Conservation (phyloP, 2,113 vertebrate species). For the Scophthalmus maximus region DNA sequence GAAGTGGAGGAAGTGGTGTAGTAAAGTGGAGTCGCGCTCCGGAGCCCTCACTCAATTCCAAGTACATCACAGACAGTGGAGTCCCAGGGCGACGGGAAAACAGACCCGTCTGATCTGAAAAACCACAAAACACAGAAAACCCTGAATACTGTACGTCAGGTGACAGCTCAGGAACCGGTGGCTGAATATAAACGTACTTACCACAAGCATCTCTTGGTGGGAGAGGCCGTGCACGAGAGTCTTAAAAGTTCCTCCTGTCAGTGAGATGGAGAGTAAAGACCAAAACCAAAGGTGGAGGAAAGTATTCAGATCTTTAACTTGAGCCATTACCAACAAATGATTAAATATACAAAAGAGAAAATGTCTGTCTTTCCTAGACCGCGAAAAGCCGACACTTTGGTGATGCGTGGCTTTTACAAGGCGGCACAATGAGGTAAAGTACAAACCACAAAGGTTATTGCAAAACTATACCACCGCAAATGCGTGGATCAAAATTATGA, state of each 20-base stretch:
- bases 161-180: not conserved
- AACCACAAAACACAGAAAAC: not conserved
- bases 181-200: not conserved
- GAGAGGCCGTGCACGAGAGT: too few relatives aligned
- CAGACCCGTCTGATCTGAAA: not conserved
- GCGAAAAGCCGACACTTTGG: not conserved
- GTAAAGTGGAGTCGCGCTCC: conserved; percentile 81
- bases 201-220: too few relatives aligned
- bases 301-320: too few relatives aligned
- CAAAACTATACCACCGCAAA: too few relatives aligned
- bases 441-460: not conserved
- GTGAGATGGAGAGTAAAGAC: too few relatives aligned
- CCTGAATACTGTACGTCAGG: not conserved
- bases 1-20: conserved; percentile 80
- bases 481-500: not conserved
- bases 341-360: not conserved
- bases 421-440: not conserved
- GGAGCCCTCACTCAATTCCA: conserved; percentile 76
- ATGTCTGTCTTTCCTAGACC: too few relatives aligned
- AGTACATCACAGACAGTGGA: conserved; percentile 72
- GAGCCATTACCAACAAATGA: not conserved
- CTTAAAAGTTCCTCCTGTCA: too few relatives aligned
- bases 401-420: not conserved
- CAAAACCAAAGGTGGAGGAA: not conserved
- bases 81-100: conserved; percentile 37